Percentiles rank a stretch among this genome's conserved stretches.
These are phyloP conservation scores for Drosophila ohnishii DNA, from an alignment of 1,140 invertebrate species.

Conservation along the genomic window DNA sequence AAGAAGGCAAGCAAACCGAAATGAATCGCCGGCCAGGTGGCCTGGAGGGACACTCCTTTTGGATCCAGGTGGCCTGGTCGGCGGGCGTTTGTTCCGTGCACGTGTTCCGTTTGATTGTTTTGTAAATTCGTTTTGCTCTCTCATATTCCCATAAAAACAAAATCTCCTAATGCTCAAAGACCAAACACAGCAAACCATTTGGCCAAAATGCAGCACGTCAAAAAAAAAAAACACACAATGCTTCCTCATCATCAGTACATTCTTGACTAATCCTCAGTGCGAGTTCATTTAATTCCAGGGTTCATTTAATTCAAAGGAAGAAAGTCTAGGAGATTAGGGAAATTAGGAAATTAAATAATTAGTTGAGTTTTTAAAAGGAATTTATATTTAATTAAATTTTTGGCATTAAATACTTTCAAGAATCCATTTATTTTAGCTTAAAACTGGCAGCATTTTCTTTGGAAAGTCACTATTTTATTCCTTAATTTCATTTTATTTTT, in stretches of 20 bases:
- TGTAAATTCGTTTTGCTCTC: conserved; percentile 84
- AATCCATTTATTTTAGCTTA: neutral
- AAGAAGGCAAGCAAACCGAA: conserved; percentile 82
- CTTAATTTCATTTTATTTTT: neutral
- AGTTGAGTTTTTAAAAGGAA: neutral
- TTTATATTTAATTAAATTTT: neutral
- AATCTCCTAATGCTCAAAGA: conserved; percentile 24
- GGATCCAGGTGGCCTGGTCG: conserved; percentile 31
- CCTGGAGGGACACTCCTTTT: neutral
- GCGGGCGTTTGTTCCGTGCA: conserved; percentile 68
- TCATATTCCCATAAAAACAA: conserved; percentile 70
- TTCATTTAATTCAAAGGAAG: neutral
- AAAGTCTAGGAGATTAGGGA: neutral
- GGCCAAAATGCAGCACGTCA: conserved; percentile 64
- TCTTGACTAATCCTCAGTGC: conserved; percentile 44
- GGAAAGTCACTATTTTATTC: neutral
- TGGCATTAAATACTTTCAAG: neutral
- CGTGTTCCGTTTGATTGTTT: conserved; percentile 80
- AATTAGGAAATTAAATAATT: neutral
- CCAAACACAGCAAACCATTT: conserved; percentile 39
- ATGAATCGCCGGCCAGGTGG: conserved; percentile 46
- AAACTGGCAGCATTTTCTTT: neutral
- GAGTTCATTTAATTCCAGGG: neutral
- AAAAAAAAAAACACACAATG: conserved; percentile 31
- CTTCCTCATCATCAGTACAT: conserved; percentile 38